Base-by-base conservation (phyloP, 2,113 vertebrate genomes). In the Psephotus haematonotus region DNA sequence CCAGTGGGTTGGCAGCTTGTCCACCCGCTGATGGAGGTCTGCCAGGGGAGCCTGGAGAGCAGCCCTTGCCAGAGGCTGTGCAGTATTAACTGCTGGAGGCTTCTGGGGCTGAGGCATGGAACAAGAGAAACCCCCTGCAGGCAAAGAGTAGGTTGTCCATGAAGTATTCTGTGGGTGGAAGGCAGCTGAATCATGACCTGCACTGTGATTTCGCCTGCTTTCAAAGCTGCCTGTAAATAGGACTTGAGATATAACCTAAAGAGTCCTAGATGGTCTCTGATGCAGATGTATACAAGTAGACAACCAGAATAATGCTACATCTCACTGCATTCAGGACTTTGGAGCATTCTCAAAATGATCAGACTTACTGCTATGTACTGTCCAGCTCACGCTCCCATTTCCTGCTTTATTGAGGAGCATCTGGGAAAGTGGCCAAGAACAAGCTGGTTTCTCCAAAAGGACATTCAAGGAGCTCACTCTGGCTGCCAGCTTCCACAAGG, bases 361-460 rank as follows among this genome's bases (percentile, higher is more conserved):
- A 62, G 44, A 41, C 77, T 89, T 79, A 71, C 29, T 86, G 33
- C 44, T 74, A 13, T 43, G 59, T 37, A 69, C 59, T 77, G 82
- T 65, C 70, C 87, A 86, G 71, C 67, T 94, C 59, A 80, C 11
- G 1, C 57, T 95, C 28, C 90, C n/a, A 17, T 92, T 92, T 94
- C 76, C 76, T 95, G 41, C 44, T 62, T 72, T 77, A 46, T 24
- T 93, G 79, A 86, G 63, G 31, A 90, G 5, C 63, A 86, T 41
- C 90, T 93, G 91, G 92, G 92, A 94, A 93, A 90, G 46, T 7
- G 46, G 63, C 79, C 94, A 97, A 79, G 71, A 93, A 31, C 22
- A 86, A 90, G 67, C 12, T 82, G 71, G n/a, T 83, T 95, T 90
- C 92, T 93, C 82, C 63, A 86, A 90, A 92, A 88, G n/a, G 79